These are phyloP conservation scores for Todus mexicanus DNA, from an alignment of 2,797 vertebrate species.

Conservation along the genomic window DNA sequence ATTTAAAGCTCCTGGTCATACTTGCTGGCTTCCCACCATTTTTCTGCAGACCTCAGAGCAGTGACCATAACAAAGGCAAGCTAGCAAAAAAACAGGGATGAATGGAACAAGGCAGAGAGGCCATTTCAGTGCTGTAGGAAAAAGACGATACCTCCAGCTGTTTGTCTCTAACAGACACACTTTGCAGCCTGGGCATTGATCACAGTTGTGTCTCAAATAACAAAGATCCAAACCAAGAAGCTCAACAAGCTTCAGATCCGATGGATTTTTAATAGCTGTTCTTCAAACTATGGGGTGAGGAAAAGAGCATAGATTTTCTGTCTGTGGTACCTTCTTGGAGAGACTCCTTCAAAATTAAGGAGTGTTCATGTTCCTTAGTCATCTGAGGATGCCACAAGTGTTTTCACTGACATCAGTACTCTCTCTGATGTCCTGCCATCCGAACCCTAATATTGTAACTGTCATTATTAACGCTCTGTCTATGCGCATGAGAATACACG, in stretches of 20 bases:
- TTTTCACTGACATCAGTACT: not conserved
- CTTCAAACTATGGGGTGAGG: not conserved
- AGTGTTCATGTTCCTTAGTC: not conserved
- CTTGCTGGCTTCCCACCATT: not conserved
- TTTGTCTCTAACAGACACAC: not conserved
- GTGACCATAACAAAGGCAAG: not conserved
- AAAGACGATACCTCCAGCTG: not conserved
- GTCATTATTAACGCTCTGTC: not conserved
- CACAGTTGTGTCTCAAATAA: not conserved
- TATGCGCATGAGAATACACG: fast-evolving
- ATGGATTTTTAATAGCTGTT: not conserved
- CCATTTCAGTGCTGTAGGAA: not conserved
- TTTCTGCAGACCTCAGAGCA: not conserved
- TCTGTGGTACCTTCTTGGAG: not conserved
- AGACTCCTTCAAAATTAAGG: not conserved
- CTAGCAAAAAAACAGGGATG: not conserved
- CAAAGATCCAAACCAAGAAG: not conserved
- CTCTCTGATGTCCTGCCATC: not conserved
- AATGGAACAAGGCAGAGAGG: not conserved
- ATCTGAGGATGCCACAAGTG: not conserved
- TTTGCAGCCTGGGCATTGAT: not conserved
- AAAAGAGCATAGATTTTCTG: not conserved
- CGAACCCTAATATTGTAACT: not conserved
- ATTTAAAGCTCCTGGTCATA: not conserved
- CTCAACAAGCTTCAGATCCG: not conserved